These are phyloP conservation scores for Eulemur mongoz DNA, from an alignment of 2,797 vertebrate species.

Conservation along the genomic window DNA sequence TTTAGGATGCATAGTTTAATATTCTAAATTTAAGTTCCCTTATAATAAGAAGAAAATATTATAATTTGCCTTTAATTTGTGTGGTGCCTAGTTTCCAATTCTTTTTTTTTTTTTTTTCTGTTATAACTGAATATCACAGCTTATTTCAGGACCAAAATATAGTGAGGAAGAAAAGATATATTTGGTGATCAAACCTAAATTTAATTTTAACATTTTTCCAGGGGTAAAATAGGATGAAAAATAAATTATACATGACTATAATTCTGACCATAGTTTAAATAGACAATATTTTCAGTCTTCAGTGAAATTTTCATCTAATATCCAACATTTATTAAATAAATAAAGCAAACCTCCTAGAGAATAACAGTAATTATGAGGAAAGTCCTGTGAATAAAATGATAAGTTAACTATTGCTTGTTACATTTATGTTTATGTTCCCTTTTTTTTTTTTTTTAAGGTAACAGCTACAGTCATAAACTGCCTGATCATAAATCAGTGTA, in stretches of 20 bases:
- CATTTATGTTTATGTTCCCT: not conserved
- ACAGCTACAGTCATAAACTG: not conserved
- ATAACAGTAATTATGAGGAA: slow-evolving; percentile 25
- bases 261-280: slow-evolving; percentile 48
- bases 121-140: not conserved
- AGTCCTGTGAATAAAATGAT: slow-evolving; percentile 17
- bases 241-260: not conserved
- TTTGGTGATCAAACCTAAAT: slow-evolving; percentile 36
- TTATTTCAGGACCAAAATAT: slow-evolving; percentile 7
- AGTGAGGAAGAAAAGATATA: not conserved
- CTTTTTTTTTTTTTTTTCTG: not conserved
- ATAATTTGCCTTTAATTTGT: slow-evolving; percentile 26
- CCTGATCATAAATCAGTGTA: not conserved
- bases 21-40: slow-evolving; percentile 38
- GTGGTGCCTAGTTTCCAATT: not conserved
- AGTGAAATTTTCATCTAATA: slow-evolving; percentile 41
- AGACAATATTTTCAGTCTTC: not conserved
- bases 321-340: slow-evolving; percentile 12
- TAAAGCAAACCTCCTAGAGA: slow-evolving; percentile 11
- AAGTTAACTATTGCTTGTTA: slow-evolving; percentile 5
- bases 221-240: slow-evolving; percentile 52
- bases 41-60: slow-evolving; percentile 31
- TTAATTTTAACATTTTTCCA: slow-evolving; percentile 12
- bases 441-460: not conserved
- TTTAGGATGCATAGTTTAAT: slow-evolving; percentile 25